A percentile compares a stretch with the other conserved stretches of the same genome.
Conservation (phyloP, 2,888 invertebrate genomes). For the Lasioglossum malachurum region DNA sequence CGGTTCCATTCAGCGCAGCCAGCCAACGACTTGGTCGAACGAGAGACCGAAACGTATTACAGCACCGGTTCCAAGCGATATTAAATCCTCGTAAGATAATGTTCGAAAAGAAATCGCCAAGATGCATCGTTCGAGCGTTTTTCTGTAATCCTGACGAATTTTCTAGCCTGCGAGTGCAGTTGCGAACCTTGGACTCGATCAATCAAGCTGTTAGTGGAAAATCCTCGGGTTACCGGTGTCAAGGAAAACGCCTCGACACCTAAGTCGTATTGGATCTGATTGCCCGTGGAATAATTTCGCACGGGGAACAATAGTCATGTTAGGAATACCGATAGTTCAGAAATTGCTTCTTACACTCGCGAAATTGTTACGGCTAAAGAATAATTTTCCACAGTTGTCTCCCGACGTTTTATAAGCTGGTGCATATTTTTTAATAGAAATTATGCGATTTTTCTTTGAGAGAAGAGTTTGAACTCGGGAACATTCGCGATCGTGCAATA, state of each 20-base stretch:
- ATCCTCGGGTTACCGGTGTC: constrained; percentile 16
- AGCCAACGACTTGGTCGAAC: constrained; percentile 12
- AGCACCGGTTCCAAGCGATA: neutral
- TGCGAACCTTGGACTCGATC: neutral
- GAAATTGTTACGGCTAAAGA: neutral
- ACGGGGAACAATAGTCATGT: neutral
- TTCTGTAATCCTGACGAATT: neutral
- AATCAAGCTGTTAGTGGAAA: constrained; percentile 16
- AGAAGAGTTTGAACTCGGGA: neutral
- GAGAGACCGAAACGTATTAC: neutral
- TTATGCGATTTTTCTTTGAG: neutral
- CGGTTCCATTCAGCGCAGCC: constrained; percentile 27
- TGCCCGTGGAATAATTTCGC: constrained; percentile 23
- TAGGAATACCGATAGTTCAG: neutral
- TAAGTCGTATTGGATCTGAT: constrained; percentile 6
- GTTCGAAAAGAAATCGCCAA: neutral
- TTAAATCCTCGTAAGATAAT: neutral
- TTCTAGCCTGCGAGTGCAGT: neutral
- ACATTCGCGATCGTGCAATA: no score
- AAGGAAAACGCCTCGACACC: neutral
- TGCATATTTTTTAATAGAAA: neutral
- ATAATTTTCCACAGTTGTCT: neutral
- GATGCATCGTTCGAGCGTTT: neutral
- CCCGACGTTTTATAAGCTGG: neutral
- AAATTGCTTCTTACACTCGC: neutral